These are phyloP conservation scores for Drosophila nr. medialis DNA, from an alignment of 2,888 invertebrate species.

Conservation along the genomic window DNA sequence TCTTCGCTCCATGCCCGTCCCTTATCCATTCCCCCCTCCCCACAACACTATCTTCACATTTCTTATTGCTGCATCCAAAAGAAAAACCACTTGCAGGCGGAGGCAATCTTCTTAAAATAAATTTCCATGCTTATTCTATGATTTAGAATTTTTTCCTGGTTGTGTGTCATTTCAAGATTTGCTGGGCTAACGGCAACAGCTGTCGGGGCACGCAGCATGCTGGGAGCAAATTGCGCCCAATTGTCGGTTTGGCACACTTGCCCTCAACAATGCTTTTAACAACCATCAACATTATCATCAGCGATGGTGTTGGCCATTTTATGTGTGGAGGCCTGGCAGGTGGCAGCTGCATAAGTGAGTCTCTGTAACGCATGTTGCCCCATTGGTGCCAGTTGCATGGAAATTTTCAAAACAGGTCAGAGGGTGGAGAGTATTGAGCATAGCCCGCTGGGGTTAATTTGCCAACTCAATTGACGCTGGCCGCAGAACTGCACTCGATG, in stretches of 20 bases:
- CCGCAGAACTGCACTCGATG: slow-evolving; percentile 59
- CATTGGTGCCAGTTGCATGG: slow-evolving; percentile 23
- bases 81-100: slow-evolving; percentile 2
- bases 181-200: slow-evolving; percentile 5
- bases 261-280: slow-evolving; percentile 36
- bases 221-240: slow-evolving; percentile 15
- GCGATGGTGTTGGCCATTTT: slow-evolving; percentile 29
- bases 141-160: slow-evolving; percentile 40
- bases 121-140: slow-evolving; percentile 58
- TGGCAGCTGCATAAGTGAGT: slow-evolving; percentile 43
- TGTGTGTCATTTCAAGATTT: slow-evolving; percentile 19
- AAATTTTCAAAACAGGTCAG: slow-evolving; percentile 35
- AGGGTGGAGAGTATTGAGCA: neutral
- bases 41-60: neutral
- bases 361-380: slow-evolving; percentile 48
- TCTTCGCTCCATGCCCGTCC: neutral
- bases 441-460: slow-evolving; percentile 61
- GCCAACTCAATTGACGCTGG: slow-evolving; percentile 63
- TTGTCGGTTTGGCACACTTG: slow-evolving; percentile 22
- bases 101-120: slow-evolving; percentile 14
- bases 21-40: too few species aligned
- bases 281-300: slow-evolving; percentile 45
- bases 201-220: slow-evolving; percentile 14
- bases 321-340: slow-evolving; percentile 49
- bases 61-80: neutral